Evolutionary conservation across 23 tunicate genomes (phyloP).

Genomic region (Trididemnum clinides): DNA sequence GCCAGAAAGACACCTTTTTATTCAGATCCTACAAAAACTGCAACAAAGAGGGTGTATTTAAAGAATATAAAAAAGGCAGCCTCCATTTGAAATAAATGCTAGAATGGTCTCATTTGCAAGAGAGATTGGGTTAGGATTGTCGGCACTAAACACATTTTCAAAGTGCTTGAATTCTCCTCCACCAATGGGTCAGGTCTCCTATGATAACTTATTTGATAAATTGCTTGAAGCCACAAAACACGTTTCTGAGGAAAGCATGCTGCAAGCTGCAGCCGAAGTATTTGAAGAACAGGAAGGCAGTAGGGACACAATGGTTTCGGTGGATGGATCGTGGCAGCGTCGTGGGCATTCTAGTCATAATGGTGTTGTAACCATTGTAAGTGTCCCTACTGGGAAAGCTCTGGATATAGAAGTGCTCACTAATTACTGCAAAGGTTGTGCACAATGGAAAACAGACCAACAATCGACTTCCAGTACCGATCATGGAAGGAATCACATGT

Average conservation of each 20-base stretch:
- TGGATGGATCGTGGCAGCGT: slow-evolving; percentile 12
- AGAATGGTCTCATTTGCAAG: not conserved
- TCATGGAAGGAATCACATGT: not conserved
- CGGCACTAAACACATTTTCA: not conserved
- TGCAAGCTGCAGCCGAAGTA: not conserved
- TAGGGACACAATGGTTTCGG: slow-evolving; percentile 6
- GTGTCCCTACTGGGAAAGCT: not conserved
- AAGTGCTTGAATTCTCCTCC: not conserved
- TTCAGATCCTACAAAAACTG: not conserved
- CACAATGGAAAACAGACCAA: no score
- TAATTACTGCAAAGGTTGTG: no score
- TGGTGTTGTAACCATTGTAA: not conserved
- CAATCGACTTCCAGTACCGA: no score
- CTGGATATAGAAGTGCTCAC: not conserved
- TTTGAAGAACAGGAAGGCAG: slow-evolving; percentile 14
- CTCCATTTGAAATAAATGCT: slow-evolving; percentile 1
- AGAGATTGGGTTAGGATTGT: not conserved
- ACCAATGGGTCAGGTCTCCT: not conserved
- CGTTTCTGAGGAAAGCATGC: not conserved
- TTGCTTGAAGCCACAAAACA: not conserved
- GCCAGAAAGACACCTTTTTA: not conserved
- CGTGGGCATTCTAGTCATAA: not conserved
- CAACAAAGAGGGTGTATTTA: not conserved
- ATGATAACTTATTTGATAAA: not conserved
- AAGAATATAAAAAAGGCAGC: not conserved